Conservation (phyloP, 2,797 vertebrate species). For the Clarias laeviceps region DNA sequence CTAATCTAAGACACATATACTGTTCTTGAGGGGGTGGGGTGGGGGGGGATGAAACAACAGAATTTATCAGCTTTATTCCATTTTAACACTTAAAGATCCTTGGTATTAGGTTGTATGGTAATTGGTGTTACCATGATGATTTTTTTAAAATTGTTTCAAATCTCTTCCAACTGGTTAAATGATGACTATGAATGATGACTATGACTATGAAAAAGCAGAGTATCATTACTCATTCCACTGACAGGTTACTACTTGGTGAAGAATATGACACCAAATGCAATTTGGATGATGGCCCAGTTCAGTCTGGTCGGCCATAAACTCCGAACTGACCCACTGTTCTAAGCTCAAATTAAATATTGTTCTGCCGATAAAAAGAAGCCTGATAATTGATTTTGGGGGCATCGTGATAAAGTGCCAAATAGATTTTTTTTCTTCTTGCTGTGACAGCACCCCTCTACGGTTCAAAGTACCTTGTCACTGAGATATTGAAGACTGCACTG, state of each 20-base stretch:
- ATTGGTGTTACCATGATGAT: background rate
- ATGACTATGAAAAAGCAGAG: background rate
- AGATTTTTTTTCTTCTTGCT: conserved; percentile 7
- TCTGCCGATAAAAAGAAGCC: conserved; percentile 25
- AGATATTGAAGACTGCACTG: background rate
- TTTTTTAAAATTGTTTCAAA: background rate
- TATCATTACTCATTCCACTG: conserved; percentile 14
- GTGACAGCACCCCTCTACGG: conserved; percentile 2
- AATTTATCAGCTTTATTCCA: background rate
- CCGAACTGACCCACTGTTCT: conserved; percentile 1
- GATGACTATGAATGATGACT: background rate
- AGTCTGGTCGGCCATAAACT: background rate
- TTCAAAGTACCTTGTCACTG: background rate
- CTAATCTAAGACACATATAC: background rate
- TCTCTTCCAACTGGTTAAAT: background rate
- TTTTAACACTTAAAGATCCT: background rate
- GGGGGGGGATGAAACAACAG: background rate
- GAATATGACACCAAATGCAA: conserved; percentile 13
- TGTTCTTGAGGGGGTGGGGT: background rate
- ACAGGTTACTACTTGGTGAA: conserved; percentile 9
- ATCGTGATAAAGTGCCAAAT: conserved; percentile 18
- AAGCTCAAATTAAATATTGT: conserved; percentile 22
- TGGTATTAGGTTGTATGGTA: background rate
- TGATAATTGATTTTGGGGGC: conserved; percentile 21
- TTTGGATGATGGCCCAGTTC: background rate